These are phyloP conservation scores for Oncorhynchus tshawytscha DNA, from an alignment of 2,113 vertebrate genomes.

Conservation along the genomic window DNA sequence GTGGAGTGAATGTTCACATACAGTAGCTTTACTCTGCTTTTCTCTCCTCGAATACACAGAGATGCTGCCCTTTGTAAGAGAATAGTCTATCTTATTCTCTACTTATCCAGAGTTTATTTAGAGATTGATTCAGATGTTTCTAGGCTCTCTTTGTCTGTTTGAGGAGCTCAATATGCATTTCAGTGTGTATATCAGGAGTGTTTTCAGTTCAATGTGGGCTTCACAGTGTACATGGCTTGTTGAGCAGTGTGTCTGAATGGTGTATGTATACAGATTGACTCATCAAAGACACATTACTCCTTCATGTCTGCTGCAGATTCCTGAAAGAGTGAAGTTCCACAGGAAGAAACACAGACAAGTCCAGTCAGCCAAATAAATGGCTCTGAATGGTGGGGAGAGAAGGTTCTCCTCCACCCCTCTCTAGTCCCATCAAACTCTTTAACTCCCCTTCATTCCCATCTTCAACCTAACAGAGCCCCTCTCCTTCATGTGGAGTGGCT, in stretches of 20 bases:
- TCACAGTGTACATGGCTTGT: background rate
- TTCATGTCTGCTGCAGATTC: background rate
- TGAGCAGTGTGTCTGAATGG: background rate
- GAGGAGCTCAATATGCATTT: background rate
- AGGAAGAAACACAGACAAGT: background rate
- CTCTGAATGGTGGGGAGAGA: background rate
- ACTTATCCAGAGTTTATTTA: too few species aligned
- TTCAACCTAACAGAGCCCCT: background rate
- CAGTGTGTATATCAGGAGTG: background rate
- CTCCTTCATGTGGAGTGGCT: background rate
- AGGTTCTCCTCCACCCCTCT: background rate
- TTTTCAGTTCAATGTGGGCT: too few species aligned
- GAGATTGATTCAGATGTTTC: background rate
- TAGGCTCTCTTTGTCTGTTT: background rate
- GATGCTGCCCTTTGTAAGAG: too few species aligned
- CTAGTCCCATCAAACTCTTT: background rate
- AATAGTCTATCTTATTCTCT: too few species aligned
- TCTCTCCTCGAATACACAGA: too few species aligned
- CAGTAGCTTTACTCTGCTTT: too few species aligned
- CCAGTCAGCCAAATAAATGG: background rate
- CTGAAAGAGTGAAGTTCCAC: background rate
- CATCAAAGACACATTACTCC: background rate
- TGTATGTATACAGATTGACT: background rate
- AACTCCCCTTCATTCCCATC: background rate
- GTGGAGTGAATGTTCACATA: background rate